Percentiles rank a stretch among this genome's conserved stretches.
These are phyloP conservation scores for Phrynocephalus guinanensis DNA, from an alignment of 2,797 vertebrate species.

Conservation along the genomic window DNA sequence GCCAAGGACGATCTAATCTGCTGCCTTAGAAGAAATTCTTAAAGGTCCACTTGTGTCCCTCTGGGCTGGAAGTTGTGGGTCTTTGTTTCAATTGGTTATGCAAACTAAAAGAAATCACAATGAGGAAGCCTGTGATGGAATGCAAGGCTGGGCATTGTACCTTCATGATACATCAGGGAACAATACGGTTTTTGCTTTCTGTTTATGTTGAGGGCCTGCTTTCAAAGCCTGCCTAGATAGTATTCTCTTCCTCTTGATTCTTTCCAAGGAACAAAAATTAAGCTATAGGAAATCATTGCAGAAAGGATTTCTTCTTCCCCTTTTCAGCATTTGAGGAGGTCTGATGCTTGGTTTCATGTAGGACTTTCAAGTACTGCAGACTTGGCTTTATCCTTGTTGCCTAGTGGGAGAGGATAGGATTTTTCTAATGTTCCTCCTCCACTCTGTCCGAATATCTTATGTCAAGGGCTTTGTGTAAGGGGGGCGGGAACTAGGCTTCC, in stretches of 20 bases:
- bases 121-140: not conserved
- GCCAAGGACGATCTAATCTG: too few species aligned
- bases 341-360: not conserved
- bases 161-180: too few species aligned
- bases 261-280: not conserved
- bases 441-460: not conserved
- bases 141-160: not conserved
- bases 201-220: not conserved
- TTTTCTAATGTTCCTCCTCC: not conserved
- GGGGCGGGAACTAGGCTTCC: not conserved
- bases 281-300: not conserved
- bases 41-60: not conserved
- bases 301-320: not conserved
- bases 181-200: too few species aligned
- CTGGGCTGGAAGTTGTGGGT: not conserved
- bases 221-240: not conserved
- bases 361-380: not conserved
- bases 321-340: not conserved
- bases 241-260: not conserved
- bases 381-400: not conserved
- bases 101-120: too few species aligned
- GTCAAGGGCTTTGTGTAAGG: not conserved
- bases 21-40: too few species aligned
- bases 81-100: not conserved
- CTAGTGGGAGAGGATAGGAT: not conserved